These are phyloP conservation scores for Crax fasciolata DNA, from an alignment of 2,797 vertebrate genomes.

Conservation along the genomic window DNA sequence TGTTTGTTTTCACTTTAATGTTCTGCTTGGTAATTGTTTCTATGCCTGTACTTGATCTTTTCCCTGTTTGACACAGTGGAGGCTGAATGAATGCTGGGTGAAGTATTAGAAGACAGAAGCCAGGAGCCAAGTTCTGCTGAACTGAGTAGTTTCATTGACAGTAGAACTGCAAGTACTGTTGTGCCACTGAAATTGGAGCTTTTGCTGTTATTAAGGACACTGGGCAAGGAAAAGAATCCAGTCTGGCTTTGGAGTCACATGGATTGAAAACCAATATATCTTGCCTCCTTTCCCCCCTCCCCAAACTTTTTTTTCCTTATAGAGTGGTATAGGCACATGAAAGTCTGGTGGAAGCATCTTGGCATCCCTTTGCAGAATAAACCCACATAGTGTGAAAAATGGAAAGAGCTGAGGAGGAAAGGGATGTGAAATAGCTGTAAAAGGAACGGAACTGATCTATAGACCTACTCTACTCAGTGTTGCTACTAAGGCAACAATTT, in stretches of 20 bases:
- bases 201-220: background rate
- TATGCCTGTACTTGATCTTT: background rate
- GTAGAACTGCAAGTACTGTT: background rate
- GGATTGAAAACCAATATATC: background rate
- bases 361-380: background rate
- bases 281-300: background rate
- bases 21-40: background rate
- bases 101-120: background rate
- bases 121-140: background rate
- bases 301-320: background rate
- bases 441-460: background rate
- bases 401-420: background rate
- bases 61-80: background rate
- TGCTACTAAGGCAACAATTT: background rate
- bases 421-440: background rate
- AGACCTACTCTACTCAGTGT: background rate
- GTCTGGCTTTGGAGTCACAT: background rate
- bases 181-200: background rate
- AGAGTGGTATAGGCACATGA: rapidly evolving
- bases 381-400: background rate
- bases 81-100: background rate
- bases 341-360: background rate
- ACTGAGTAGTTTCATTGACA: background rate
- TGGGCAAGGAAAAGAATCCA: background rate
- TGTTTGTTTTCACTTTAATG: background rate